These are phyloP conservation scores for Oscheius sp. DNA, from an alignment of 2,888 invertebrate genomes.

Conservation along the genomic window DNA sequence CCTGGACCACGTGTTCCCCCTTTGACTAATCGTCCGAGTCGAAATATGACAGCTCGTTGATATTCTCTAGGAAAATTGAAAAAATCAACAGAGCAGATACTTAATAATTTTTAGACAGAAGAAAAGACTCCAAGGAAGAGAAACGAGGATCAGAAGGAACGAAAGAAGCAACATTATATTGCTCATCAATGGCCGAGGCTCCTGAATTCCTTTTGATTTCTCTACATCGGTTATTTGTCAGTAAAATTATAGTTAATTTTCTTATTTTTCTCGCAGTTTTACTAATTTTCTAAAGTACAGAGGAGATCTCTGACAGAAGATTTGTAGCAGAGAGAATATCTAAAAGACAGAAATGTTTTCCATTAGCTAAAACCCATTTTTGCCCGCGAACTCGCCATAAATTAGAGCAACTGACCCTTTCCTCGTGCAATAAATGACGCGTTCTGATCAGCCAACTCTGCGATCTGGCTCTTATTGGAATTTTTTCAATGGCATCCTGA, in stretches of 20 bases:
- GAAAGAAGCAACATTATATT: slow-evolving; percentile 62
- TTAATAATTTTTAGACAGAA: slow-evolving; percentile 68
- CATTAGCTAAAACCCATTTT: not conserved
- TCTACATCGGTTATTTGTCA: not conserved
- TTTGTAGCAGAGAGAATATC: too few species aligned
- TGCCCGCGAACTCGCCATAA: not conserved
- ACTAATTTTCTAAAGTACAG: too few species aligned
- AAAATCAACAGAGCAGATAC: slow-evolving; percentile 44
- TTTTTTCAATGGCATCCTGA: slow-evolving; percentile 69
- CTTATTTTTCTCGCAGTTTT: not conserved
- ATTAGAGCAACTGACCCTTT: slow-evolving; percentile 47
- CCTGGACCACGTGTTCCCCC: slow-evolving; percentile 82
- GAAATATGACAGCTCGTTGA: slow-evolving; percentile 87
- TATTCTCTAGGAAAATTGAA: slow-evolving; percentile 66
- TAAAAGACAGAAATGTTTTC: not conserved
- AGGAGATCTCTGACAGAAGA: too few species aligned
- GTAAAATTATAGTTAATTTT: not conserved
- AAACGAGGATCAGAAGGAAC: slow-evolving; percentile 59
- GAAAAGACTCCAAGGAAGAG: slow-evolving; percentile 67
- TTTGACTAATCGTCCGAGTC: slow-evolving; percentile 80
- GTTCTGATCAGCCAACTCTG: slow-evolving; percentile 69
- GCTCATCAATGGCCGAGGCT: slow-evolving; percentile 60
- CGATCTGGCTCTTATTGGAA: slow-evolving; percentile 68
- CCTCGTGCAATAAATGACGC: slow-evolving; percentile 66
- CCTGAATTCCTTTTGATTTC: slow-evolving; percentile 32